Base-by-base conservation (phyloP, 2,888 invertebrate genomes). In the Lycocerus yunnanus region DNA sequence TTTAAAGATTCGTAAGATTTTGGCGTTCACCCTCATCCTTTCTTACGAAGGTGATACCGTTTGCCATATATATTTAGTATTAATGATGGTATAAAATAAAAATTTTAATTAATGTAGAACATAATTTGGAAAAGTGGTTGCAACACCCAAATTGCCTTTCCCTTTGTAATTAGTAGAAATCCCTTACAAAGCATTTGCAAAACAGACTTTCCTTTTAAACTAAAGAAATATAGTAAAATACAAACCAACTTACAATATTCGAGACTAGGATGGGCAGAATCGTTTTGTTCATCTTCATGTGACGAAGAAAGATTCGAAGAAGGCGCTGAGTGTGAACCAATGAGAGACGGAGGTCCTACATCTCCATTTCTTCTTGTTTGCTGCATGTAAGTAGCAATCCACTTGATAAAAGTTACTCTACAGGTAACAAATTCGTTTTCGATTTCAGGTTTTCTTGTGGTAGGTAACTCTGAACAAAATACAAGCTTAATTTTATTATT, bases 331-430 rank as follows among this genome's bases (percentile, higher is more conserved):
- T 71, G 71, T 65, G 60, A 74, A 14, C 71, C 87, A 11, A 68
- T 43, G 13, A 77, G 65, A 11, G 78, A 74, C 10, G 77, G 60
- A 87, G 88, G 72, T 84, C 85, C 1, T 87, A 88, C 77, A 87
- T 88, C 59, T 86, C 87, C 85, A 73, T 89, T 89, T 80, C 90
- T 91, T 85, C 91, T 93, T 79, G 92, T 90, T 79, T 94, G 93
- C 84, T 96, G 95, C 1, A 94, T 94, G 82, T 94, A 95, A 81
- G 91, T 94, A 0, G 95, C 94, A 15, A 97, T 90, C 97, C 97
- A 97, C 86, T 95, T 95, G 78, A 97, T 94, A 43, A 97, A 89
- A 6, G 93, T 93, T 58, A 97, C 96, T 80, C 96, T 91, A 83
- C 95, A 97, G 63, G 90, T 84, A 14, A 92, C 88, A 85, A 90